phyloP scores from a whole-genome alignment of 2,888 invertebrate genomes.

The Schrankia costaestrigalis region DNA sequence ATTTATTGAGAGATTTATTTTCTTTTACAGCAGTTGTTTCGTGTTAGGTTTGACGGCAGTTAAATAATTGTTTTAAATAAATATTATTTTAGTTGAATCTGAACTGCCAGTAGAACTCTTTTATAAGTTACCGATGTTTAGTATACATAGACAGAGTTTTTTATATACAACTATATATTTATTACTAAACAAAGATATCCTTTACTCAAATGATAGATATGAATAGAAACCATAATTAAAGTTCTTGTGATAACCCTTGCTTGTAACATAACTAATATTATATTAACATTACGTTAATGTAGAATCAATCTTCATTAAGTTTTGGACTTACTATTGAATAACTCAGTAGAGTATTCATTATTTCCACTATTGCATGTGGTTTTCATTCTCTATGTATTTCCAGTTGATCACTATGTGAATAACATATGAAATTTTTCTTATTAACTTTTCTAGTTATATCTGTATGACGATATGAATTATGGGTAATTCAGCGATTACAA shows the following conservation, averaged over 20 bases:
- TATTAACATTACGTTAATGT: slow-evolving; percentile 60
- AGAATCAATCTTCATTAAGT: slow-evolving; percentile 37
- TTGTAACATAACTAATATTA: slow-evolving; percentile 78
- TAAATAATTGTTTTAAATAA: slow-evolving; percentile 51
- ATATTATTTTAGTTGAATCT: slow-evolving; percentile 51
- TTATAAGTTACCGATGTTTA: slow-evolving; percentile 73
- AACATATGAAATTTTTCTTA: slow-evolving; percentile 52
- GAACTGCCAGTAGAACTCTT: slow-evolving; percentile 68
- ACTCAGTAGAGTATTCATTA: slow-evolving; percentile 28
- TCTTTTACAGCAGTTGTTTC: slow-evolving; percentile 51
- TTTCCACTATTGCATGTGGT: slow-evolving; percentile 53
- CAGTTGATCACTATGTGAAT: slow-evolving; percentile 54
- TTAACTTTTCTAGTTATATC: slow-evolving; percentile 59
- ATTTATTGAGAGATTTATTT: slow-evolving; percentile 61
- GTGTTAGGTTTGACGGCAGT: slow-evolving; percentile 64
- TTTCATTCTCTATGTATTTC: slow-evolving; percentile 44
- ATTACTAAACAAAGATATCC: slow-evolving; percentile 41
- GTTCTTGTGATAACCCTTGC: slow-evolving; percentile 77
- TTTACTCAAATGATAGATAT: slow-evolving; percentile 38
- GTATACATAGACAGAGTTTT: slow-evolving; percentile 61
- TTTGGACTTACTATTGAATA: slow-evolving; percentile 24
- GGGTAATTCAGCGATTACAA: slow-evolving; percentile 70
- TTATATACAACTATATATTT: slow-evolving; percentile 53
- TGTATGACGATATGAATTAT: slow-evolving; percentile 51
- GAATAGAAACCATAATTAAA: slow-evolving; percentile 47